Evolutionary conservation across 2,113 vertebrate species (phyloP).

Genomic region (Lota lota): DNA sequence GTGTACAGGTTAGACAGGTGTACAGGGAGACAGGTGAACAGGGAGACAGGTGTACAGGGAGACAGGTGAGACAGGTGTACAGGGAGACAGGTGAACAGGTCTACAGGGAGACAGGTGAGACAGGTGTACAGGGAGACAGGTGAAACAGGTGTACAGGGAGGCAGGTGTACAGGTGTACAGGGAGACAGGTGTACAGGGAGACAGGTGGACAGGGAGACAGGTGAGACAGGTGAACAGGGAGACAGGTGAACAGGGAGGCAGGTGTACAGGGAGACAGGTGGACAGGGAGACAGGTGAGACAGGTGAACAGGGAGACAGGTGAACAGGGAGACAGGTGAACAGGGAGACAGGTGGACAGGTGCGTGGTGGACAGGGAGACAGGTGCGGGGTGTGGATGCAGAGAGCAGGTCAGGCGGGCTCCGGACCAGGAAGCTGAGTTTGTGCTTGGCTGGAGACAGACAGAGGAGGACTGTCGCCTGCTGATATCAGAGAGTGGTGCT

Average conservation of each 20-base stretch:
- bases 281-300: too few relatives aligned
- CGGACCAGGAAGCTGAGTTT: too few relatives aligned
- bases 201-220: not conserved
- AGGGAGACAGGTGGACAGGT: not conserved
- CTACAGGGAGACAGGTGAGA: not conserved
- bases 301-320: not conserved
- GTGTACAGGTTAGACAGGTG: not conserved
- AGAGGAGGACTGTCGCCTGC: too few relatives aligned
- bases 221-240: not conserved
- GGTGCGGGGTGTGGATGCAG: not conserved
- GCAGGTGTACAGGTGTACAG: not conserved
- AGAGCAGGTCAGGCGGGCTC: not conserved
- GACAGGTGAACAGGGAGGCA: not conserved
- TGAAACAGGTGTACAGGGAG: not conserved
- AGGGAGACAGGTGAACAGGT: not conserved
- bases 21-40: not conserved
- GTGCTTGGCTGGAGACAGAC: too few relatives aligned
- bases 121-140: not conserved
- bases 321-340: not conserved
- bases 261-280: too few relatives aligned
- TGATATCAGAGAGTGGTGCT: too few relatives aligned
- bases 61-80: not conserved
- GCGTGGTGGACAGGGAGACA: too few relatives aligned
- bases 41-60: not conserved
- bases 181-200: not conserved